Conservation (phyloP, 2,888 invertebrate genomes). For the Trachelus stipa region DNA sequence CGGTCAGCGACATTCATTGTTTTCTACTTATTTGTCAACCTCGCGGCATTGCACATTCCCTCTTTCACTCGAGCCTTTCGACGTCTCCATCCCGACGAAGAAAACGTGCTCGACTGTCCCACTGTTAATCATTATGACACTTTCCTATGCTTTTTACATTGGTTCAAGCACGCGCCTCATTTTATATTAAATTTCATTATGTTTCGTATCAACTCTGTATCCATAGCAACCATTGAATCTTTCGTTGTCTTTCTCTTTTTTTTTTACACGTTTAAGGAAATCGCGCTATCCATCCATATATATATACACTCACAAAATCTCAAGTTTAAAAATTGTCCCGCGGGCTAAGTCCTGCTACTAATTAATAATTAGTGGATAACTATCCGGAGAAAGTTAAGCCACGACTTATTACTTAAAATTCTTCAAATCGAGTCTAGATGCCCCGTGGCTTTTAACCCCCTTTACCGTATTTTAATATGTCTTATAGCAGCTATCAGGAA, state of each 20-base stretch:
- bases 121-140: not conserved
- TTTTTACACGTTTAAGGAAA: not conserved
- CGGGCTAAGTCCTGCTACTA: not conserved
- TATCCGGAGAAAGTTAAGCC: not conserved
- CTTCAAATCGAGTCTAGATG: slow-evolving; percentile 1
- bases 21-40: slow-evolving; percentile 12
- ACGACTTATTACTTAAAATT: not conserved
- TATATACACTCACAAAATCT: not conserved
- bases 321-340: slow-evolving; percentile 24
- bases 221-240: not conserved
- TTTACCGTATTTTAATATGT: not conserved
- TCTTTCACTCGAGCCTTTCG: not conserved
- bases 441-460: not conserved
- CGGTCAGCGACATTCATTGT: slow-evolving; percentile 9
- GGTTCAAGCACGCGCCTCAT: not conserved
- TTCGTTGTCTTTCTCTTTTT: not conserved
- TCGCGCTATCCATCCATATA: not conserved
- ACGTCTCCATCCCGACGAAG: not conserved
- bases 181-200: not conserved
- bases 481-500: not conserved
- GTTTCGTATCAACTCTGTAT: not conserved
- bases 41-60: not conserved
- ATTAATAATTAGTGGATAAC: not conserved
- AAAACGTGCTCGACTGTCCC: not conserved
- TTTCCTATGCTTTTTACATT: not conserved